A percentile compares a stretch with the other conserved stretches of the same genome.
These are phyloP conservation scores for Crocodylus rhombifer DNA, from an alignment of 2,797 vertebrate genomes.

Conservation along the genomic window DNA sequence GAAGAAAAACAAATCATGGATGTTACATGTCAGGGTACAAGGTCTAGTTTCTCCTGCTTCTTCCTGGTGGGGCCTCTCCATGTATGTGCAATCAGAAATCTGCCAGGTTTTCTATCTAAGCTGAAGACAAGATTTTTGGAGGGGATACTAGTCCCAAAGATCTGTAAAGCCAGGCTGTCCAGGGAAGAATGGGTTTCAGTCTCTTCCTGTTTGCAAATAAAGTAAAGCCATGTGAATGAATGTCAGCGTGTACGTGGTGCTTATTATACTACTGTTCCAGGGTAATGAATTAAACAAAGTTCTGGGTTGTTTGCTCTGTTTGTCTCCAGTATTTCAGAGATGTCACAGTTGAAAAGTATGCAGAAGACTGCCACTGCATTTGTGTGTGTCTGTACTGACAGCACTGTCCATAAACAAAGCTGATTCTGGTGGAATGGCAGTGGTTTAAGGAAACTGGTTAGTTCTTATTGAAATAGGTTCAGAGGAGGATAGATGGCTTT, in stretches of 20 bases:
- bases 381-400: constrained; percentile 21
- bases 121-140: background rate
- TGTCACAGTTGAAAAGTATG: background rate
- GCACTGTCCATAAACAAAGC: constrained; percentile 38
- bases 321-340: background rate
- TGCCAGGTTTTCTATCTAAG: fast-evolving
- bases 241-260: background rate
- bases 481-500: constrained; percentile 32
- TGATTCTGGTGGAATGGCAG: constrained; percentile 50
- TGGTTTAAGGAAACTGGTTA: constrained; percentile 54
- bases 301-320: background rate
- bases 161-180: fast-evolving
- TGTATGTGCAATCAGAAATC: background rate
- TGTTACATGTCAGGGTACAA: background rate
- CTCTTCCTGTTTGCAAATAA: constrained; percentile 15
- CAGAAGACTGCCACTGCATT: background rate
- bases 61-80: background rate
- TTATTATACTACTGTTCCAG: background rate
- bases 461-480: constrained; percentile 38
- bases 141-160: background rate
- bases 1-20: too few relatives aligned
- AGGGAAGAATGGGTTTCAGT: background rate
- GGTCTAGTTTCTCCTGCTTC: background rate
- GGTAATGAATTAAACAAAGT: background rate
- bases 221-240: constrained; percentile 35